Base-by-base conservation (phyloP, 2,888 invertebrate species). In the Hemicrepidius hirtus region DNA sequence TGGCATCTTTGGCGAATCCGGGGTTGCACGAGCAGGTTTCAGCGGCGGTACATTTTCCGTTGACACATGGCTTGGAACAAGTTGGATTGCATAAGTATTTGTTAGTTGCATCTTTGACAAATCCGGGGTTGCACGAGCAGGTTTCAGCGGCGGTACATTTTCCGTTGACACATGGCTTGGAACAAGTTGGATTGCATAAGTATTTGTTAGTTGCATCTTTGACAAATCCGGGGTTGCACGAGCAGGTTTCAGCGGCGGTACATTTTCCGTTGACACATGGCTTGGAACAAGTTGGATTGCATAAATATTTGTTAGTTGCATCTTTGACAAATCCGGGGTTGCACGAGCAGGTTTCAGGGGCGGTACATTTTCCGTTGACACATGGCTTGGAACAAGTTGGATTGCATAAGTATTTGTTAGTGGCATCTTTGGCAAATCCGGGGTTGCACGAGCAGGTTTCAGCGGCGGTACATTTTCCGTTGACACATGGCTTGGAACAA, bases 361-460 rank as follows among this genome's bases (percentile, higher is more conserved):
- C 87, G 0, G 86, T 80, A 75, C 90, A 90, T 60, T 87, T 87
- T n/a, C 88, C 87, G 84, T 90, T 91, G 68, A 86, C 78, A 53
- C 91, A 91, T 65, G 85, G 85, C 3, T 84, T 84, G 7, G 81
- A 81, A 79, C 94, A 94, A 21, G 85, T 84, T 0, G 93, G 92
- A 0, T 88, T 80, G 77, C 94, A 94, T 80, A 16, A 57, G 40
- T 87, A 91, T 76, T 88, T 89, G 44, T 90, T 87, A 0, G 89
- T 87, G 0, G 86, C 83, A 86, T 60, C 86, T 63, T 90, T 81
- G 28, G 83, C 87, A 78, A 87, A 92, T 0, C 92, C 88, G 50
- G 88, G 84, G 80, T 89, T 90, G 80, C 94, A 95, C 5, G 89
- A 86, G 74, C 94, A 94, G 35, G 88, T 88, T 0, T 64, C 63